phyloP scores from a whole-genome alignment of 2,113 vertebrate species.

The Laticauda colubrina region DNA sequence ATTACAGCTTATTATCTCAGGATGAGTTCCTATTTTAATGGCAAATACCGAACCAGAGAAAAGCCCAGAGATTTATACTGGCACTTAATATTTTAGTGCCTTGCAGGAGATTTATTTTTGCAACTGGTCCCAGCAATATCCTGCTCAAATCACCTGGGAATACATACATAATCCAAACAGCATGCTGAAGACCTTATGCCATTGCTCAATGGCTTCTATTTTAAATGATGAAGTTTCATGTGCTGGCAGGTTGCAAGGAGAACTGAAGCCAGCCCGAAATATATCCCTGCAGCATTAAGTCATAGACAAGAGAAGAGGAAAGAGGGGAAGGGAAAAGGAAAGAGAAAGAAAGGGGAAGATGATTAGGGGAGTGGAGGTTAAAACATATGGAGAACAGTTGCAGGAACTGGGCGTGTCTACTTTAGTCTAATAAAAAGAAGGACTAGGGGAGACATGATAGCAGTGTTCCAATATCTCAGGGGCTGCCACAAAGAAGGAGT shows the following conservation, averaged over 20 bases:
- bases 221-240: not conserved
- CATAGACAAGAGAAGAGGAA: not conserved
- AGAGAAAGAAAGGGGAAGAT: not conserved
- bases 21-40: slow-evolving; percentile 20
- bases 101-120: slow-evolving; percentile 18
- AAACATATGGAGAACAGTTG: too few species aligned
- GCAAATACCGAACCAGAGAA: not conserved
- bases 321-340: not conserved
- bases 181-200: not conserved
- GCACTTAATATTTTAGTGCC: not conserved
- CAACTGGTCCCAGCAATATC: slow-evolving; percentile 8
- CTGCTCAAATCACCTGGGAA: slow-evolving; percentile 20
- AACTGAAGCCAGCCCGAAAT: not conserved
- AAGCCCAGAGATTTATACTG: not conserved
- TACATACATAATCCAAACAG: slow-evolving; percentile 10
- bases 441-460: too few species aligned
- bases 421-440: too few species aligned
- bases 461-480: too few species aligned
- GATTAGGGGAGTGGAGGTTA: too few species aligned
- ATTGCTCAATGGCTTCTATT: slow-evolving; percentile 6
- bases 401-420: too few species aligned
- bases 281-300: not conserved
- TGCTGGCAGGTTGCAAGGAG: not conserved
- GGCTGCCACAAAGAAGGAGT: too few species aligned
- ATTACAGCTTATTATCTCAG: not conserved